phyloP scores from a whole-genome alignment of 64 coral and sea anemone genomes.

The Stylophora pistillata region DNA sequence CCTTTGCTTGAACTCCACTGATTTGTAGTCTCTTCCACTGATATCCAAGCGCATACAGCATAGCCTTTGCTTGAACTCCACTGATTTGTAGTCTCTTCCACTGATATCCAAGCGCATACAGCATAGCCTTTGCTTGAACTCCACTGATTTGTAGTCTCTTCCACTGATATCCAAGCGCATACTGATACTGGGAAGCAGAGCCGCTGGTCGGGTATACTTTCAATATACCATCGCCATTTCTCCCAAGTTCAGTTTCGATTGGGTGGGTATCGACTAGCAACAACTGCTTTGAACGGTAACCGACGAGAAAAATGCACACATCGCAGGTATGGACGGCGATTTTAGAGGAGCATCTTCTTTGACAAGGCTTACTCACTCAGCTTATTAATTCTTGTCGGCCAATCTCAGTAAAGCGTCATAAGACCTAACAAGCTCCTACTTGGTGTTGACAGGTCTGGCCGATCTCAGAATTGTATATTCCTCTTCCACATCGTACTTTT shows the following conservation, averaged over 20 bases:
- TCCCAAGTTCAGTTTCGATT: slow-evolving; percentile 34
- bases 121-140: slow-evolving; percentile 1
- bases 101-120: background rate
- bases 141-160: slow-evolving; percentile 28
- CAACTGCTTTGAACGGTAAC: slow-evolving; percentile 4
- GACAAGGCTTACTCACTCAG: background rate
- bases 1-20: too few relatives aligned
- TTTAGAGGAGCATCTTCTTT: too few relatives aligned
- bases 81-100: too few relatives aligned
- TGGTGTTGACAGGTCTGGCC: too few relatives aligned
- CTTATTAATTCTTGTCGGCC: background rate
- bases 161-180: slow-evolving; percentile 49
- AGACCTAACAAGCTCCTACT: too few relatives aligned
- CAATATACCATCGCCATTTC: slow-evolving; percentile 62
- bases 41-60: too few relatives aligned
- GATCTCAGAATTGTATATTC: too few relatives aligned
- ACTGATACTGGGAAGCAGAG: background rate
- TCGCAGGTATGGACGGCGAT: slow-evolving; percentile 56
- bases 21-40: too few relatives aligned
- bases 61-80: too few relatives aligned
- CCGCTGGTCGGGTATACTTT: slow-evolving; percentile 27
- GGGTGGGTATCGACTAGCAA: slow-evolving; percentile 67
- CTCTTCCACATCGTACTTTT: too few relatives aligned
- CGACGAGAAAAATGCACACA: slow-evolving; percentile 61
- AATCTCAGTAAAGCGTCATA: too few relatives aligned